A percentile compares a stretch with the other conserved stretches of the same genome.
phyloP scores from a whole-genome alignment of 2,888 invertebrate species.

The Agonopterix arenella region DNA sequence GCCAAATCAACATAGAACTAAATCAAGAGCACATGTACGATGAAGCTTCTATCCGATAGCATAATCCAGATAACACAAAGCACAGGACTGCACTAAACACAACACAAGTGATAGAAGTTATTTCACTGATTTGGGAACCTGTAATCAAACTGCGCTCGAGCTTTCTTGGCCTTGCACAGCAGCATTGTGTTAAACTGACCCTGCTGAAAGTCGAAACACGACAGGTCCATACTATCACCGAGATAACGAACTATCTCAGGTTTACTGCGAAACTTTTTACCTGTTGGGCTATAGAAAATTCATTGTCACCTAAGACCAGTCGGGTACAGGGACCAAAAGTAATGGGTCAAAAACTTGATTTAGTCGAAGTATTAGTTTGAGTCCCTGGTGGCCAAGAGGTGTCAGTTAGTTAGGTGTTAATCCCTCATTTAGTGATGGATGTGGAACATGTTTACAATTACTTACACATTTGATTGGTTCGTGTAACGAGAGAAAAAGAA shows the following conservation, averaged over 20 bases:
- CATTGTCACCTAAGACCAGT: conserved; percentile 32
- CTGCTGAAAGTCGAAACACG: conserved; percentile 88
- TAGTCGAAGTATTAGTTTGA: too few relatives aligned
- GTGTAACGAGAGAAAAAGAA: too few relatives aligned
- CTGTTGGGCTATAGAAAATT: conserved; percentile 84
- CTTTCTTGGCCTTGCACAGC: conserved; percentile 83
- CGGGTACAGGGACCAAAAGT: too few relatives aligned
- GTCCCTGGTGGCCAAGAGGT: conserved; percentile 19
- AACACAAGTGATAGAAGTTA: conserved; percentile 66
- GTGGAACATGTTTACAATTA: conserved; percentile 13
- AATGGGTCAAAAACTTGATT: too few relatives aligned
- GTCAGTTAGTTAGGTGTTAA: conserved; percentile 24
- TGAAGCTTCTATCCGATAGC: conserved; percentile 25
- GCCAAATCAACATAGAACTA: conserved; percentile 4
- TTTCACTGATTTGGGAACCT: conserved; percentile 70
- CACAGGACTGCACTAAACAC: conserved; percentile 65
- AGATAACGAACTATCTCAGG: conserved; percentile 87
- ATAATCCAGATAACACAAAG: conserved; percentile 55
- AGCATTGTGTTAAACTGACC: conserved; percentile 85
- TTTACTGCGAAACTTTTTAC: conserved; percentile 89
- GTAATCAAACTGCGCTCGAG: conserved; percentile 82
- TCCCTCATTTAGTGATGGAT: conserved; percentile 42
- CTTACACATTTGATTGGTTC: not conserved
- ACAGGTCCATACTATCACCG: conserved; percentile 86
- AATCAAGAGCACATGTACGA: conserved; percentile 15